Conservation (phyloP, 1,140 invertebrate genomes). For the Drosophila lacteicornis region DNA sequence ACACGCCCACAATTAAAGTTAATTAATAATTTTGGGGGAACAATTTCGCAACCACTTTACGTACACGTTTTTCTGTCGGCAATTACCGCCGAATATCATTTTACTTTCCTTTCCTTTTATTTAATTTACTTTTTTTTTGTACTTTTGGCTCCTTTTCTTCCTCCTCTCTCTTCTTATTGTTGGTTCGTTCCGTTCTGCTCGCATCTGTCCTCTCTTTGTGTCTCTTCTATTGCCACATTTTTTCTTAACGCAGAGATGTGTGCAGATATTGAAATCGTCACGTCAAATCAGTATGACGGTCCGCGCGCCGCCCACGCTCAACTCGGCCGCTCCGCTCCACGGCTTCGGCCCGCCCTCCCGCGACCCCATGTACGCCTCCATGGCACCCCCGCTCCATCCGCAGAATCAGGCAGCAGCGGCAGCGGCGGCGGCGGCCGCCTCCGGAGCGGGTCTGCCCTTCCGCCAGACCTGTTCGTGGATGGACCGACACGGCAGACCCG, state of each 20-base stretch:
- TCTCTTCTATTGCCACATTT: constrained; percentile 85
- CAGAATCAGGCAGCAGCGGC: constrained; percentile 66
- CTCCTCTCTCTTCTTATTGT: constrained; percentile 53
- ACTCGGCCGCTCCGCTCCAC: constrained; percentile 84
- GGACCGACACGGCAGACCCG: constrained; percentile 93
- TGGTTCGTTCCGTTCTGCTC: constrained; percentile 69
- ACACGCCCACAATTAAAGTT: constrained; percentile 43
- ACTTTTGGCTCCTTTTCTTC: constrained; percentile 38
- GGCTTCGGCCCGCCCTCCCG: constrained; percentile 85
- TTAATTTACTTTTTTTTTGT: constrained; percentile 27
- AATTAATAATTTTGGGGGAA: constrained; percentile 31
- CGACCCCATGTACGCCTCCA: constrained; percentile 84
- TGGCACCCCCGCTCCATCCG: constrained; percentile 80
- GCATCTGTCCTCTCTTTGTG: constrained; percentile 79
- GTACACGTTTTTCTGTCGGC: constrained; percentile 30
- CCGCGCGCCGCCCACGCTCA: constrained; percentile 87
- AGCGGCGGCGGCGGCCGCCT: constrained; percentile 81
- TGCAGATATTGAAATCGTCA: constrained; percentile 95
- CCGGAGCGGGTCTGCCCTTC: constrained; percentile 86
- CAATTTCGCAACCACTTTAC: constrained; percentile 11
- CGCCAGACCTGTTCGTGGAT: constrained; percentile 96
- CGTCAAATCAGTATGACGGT: constrained; percentile 94
- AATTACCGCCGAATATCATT: constrained; percentile 30
- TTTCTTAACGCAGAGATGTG: constrained; percentile 85
- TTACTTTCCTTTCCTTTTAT: not conserved